These are phyloP conservation scores for Nibea albiflora DNA, from an alignment of 2,113 vertebrate genomes.

Conservation along the genomic window DNA sequence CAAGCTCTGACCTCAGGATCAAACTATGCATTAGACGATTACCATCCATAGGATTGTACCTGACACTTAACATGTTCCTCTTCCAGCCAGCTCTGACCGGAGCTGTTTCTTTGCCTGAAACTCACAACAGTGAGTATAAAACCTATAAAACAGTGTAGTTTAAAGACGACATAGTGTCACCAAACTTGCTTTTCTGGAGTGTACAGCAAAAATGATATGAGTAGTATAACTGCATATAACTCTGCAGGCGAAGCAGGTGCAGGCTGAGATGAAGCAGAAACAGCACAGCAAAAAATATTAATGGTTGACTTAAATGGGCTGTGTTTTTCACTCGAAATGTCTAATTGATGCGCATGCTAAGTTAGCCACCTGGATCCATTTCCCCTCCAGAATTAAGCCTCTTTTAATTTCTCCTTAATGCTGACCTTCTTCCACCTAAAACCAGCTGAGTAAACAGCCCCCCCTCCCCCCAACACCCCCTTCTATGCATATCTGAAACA, in stretches of 20 bases:
- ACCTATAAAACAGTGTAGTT: background rate
- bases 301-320: conserved; percentile 41
- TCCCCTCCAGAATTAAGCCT: conserved; percentile 28
- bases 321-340: conserved; percentile 42
- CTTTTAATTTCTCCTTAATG: conserved; percentile 29
- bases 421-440: conserved; percentile 25
- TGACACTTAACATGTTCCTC: background rate
- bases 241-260: conserved; percentile 45
- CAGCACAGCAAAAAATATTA: conserved; percentile 36
- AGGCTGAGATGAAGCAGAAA: conserved; percentile 28
- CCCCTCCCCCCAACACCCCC: too few species aligned
- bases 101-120: background rate
- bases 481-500: background rate
- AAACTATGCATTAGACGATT: background rate
- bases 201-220: background rate
- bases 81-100: background rate
- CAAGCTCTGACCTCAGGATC: conserved; percentile 12
- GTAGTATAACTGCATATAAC: background rate
- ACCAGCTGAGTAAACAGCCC: conserved; percentile 39
- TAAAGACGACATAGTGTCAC: background rate
- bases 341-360: conserved; percentile 38
- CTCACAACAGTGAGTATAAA: background rate
- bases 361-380: conserved; percentile 54
- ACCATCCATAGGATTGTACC: background rate
- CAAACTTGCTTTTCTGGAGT: background rate